phyloP scores from a whole-genome alignment of 2,888 invertebrate genomes.

The Melolontha melolontha region DNA sequence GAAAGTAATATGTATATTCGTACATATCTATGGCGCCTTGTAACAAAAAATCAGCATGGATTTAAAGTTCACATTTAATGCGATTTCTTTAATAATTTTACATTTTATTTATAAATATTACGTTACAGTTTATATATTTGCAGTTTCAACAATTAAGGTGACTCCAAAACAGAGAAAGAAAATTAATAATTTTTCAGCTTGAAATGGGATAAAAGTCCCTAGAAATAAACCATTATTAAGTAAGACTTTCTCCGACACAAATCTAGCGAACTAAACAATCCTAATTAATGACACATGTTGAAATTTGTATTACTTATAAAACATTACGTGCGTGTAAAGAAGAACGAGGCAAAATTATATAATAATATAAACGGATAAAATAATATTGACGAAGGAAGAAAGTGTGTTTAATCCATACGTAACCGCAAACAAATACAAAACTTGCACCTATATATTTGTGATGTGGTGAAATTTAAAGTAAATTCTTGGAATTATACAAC shows the following conservation, averaged over 20 bases:
- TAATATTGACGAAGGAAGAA: constrained; percentile 31
- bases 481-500: constrained; percentile 16
- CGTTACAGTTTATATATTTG: no score
- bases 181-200: no score
- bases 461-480: constrained; percentile 30
- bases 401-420: neutral
- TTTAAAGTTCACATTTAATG: constrained; percentile 1
- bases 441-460: constrained; percentile 4
- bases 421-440: constrained; percentile 14
- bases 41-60: constrained; percentile 6
- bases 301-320: no score
- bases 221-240: no score
- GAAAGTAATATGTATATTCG: constrained; percentile 21
- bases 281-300: no score
- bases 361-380: constrained; percentile 24
- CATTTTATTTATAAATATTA: neutral
- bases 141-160: no score
- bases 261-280: no score
- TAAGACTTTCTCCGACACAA: no score
- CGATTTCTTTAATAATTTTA: neutral
- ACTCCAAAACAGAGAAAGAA: no score
- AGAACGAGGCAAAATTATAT: constrained; percentile 4
- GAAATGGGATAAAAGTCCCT: no score
- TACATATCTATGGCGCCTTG: constrained; percentile 10
- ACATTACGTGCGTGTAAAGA: constrained; percentile 2